Conservation (phyloP, 2,113 vertebrate genomes). For the Oreotrochilus melanogaster region DNA sequence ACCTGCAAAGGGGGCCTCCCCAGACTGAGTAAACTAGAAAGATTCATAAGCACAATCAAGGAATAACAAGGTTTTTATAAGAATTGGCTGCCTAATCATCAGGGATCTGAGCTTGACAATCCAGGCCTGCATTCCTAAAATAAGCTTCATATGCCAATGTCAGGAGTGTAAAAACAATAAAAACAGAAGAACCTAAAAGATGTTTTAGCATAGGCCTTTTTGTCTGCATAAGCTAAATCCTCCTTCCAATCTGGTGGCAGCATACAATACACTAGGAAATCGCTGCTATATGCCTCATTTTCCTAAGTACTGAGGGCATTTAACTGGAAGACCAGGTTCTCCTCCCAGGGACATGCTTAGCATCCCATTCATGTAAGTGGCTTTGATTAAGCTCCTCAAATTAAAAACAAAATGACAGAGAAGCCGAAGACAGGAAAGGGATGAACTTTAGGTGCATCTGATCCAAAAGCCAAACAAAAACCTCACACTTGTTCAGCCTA, state of each 20-base stretch:
- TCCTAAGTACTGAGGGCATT: neutral
- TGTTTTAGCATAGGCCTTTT: neutral
- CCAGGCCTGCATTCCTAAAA: neutral
- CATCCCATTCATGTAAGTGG: neutral
- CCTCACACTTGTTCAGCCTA: neutral
- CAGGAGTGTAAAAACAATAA: neutral
- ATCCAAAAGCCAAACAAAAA: constrained; percentile 5
- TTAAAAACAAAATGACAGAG: neutral
- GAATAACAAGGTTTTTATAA: neutral
- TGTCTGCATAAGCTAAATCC: neutral
- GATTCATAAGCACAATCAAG: neutral
- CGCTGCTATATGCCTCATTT: neutral
- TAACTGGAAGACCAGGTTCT: neutral
- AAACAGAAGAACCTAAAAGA: neutral
- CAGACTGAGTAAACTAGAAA: constrained; percentile 11
- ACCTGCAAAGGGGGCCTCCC: constrained; percentile 2
- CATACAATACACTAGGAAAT: neutral
- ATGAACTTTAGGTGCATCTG: neutral
- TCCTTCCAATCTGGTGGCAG: neutral
- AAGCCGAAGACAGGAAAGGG: neutral
- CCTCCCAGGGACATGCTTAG: neutral
- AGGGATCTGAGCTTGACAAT: neutral
- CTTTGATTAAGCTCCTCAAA: neutral
- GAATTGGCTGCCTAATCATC: neutral
- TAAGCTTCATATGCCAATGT: neutral